Base-by-base conservation (phyloP, 2,113 vertebrate species). In the Psilopogon haemacephalus region DNA sequence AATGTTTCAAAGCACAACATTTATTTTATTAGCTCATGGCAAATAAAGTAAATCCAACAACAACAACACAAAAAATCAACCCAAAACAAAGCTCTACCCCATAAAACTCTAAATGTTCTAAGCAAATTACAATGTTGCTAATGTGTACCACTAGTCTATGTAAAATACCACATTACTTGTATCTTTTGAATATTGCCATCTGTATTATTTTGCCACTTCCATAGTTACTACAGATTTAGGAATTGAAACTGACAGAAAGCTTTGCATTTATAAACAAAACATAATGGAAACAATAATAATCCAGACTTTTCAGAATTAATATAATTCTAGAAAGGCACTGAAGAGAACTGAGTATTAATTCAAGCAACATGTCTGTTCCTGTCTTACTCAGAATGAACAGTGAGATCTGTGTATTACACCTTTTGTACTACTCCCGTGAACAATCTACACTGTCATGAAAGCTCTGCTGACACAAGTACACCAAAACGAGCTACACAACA, bases 71-170 rank as follows among this genome's bases (percentile, higher is more conserved):
- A 2, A 74, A 80, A 58, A 28, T 23, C 23, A 79, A 33, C 2
- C 1, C 5, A 11, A 38, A 50, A 38, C 44, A 74, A 46, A 24
- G 0, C 3, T 15, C 2, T 17, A 56, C 26, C 1, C 6, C 1
- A 11, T 52, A 33, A 82, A 75, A 89, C 5, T 69, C 9, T 37
- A 19, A 30, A 24, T 7, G 27, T 14, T 15, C 40, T 72, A 62
- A 86, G 12, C 9, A 83, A 60, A 28, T 42, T 67, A 17, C 27
- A 67, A 5, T 32, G 26, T 8, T 65, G 23, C 15, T 69, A 20
- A n/a, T 44, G 4, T 4, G 1, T 52, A 24, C 23, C 59, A 6
- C 18, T 59, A 76, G 40, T 30, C 50, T 59, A 6, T 44, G 27
- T 30, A 21, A 83, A 59, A 77, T 7, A 32, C 4, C 40, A 37